These are phyloP conservation scores for Omphaloscelis lunosa DNA, from an alignment of 2,888 invertebrate species.

Conservation along the genomic window DNA sequence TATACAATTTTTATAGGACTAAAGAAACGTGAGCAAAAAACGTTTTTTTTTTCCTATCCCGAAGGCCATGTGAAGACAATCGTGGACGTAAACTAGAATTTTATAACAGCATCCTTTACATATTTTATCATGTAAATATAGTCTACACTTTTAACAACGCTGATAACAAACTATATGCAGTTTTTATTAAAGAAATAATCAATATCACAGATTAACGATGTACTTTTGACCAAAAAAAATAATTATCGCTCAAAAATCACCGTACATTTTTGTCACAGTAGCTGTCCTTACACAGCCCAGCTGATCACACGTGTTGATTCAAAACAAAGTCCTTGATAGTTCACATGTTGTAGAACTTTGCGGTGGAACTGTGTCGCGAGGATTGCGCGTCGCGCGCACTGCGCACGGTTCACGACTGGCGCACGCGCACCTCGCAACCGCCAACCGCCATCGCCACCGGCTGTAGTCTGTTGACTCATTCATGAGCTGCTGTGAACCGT, in stretches of 20 bases:
- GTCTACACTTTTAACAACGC: slow-evolving; percentile 18
- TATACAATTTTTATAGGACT: slow-evolving; percentile 16
- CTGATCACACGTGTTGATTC: slow-evolving; percentile 57
- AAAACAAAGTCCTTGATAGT: slow-evolving; percentile 67
- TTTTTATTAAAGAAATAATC: slow-evolving; percentile 19
- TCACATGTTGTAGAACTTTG: slow-evolving; percentile 71
- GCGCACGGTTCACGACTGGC: slow-evolving; percentile 80
- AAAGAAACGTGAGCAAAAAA: slow-evolving; percentile 48
- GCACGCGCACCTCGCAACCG: slow-evolving; percentile 50
- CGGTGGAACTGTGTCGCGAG: slow-evolving; percentile 51
- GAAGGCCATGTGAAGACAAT: slow-evolving; percentile 54
- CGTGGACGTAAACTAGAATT: slow-evolving; percentile 24
- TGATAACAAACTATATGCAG: slow-evolving; percentile 25
- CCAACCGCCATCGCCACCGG: slow-evolving; percentile 44
- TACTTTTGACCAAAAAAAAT: not conserved
- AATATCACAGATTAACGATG: slow-evolving; percentile 10
- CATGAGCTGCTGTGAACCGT: slow-evolving; percentile 60
- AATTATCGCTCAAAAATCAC: slow-evolving; percentile 23
- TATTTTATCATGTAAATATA: not conserved
- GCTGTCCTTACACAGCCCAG: slow-evolving; percentile 34
- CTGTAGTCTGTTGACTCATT: slow-evolving; percentile 67
- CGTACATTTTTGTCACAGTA: slow-evolving; percentile 40
- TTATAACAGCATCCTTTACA: slow-evolving; percentile 4
- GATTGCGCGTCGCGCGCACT: slow-evolving; percentile 84
- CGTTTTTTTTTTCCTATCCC: slow-evolving; percentile 33